Conservation (phyloP, 2,113 vertebrate genomes). For the Cranoglanis bouderius region DNA sequence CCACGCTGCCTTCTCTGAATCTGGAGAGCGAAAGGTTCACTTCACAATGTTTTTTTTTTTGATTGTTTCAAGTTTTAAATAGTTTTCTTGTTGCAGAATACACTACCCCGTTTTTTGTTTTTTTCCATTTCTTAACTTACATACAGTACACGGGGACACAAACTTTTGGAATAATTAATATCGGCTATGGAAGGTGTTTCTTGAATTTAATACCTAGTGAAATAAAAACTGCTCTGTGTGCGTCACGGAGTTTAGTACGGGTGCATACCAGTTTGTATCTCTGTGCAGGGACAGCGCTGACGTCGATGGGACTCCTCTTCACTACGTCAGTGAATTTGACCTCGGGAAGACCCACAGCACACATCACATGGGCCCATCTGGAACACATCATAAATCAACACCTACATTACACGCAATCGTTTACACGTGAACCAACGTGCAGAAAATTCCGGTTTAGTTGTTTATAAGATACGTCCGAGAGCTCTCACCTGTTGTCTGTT, state of each 20-base stretch:
- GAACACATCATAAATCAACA: constrained; percentile 27
- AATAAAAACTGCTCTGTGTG: not conserved
- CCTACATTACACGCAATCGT: not conserved
- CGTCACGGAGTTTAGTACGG: not conserved
- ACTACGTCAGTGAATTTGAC: constrained; percentile 87
- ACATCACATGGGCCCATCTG: constrained; percentile 97
- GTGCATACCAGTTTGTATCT: constrained; percentile 91
- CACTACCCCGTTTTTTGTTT: too few species aligned
- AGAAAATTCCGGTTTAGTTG: too few species aligned
- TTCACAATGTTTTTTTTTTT: too few species aligned
- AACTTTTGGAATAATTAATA: not conserved
- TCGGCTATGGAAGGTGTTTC: not conserved
- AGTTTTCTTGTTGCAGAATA: too few species aligned
- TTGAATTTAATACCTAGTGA: too few species aligned
- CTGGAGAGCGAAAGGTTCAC: too few species aligned
- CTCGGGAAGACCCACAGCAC: constrained; percentile 92
- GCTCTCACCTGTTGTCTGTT: constrained; percentile 85
- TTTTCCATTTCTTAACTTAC: too few species aligned
- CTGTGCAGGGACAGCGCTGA: constrained; percentile 88
- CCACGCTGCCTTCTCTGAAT: too few species aligned
- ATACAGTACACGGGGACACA: too few species aligned
- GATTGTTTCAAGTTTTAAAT: too few species aligned
- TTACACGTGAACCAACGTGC: not conserved
- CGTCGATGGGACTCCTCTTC: constrained; percentile 88
- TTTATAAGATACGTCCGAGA: not conserved